Evolutionary conservation across 2,797 vertebrate genomes (phyloP).

Genomic region (Glossophaga mutica): DNA sequence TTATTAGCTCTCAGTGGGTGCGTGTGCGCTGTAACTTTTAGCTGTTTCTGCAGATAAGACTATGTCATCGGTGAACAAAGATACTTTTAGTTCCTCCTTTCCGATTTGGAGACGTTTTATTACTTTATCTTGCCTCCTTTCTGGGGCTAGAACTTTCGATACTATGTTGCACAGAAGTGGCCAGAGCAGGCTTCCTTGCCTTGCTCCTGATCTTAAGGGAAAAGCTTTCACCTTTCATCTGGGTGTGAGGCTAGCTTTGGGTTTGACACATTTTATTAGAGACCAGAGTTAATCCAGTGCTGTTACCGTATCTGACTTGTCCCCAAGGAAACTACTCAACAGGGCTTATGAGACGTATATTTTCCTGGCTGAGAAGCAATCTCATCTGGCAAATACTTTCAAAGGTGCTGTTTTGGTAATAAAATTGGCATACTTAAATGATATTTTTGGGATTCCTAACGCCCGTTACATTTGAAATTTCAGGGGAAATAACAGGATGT

Average conservation of each 20-base stretch:
- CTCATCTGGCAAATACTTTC: background rate
- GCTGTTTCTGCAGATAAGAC: background rate
- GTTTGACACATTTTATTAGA: background rate
- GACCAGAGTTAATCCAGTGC: background rate
- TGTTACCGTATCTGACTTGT: background rate
- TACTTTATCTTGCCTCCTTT: background rate
- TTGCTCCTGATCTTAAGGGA: background rate
- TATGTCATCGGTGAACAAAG: background rate
- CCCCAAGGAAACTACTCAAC: background rate
- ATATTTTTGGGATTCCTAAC: background rate
- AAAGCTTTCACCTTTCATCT: background rate
- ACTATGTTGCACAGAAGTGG: no score
- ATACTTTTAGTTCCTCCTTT: background rate
- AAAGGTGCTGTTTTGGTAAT: background rate
- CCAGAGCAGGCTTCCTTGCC: background rate
- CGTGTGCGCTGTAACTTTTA: background rate
- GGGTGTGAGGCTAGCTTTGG: background rate
- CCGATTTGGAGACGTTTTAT: background rate
- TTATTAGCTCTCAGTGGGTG: background rate
- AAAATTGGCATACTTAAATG: background rate
- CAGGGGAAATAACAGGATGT: background rate
- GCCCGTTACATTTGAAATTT: background rate
- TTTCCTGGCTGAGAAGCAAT: background rate
- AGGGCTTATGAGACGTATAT: background rate
- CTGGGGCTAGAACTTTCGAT: background rate